phyloP scores from a whole-genome alignment of 1,140 invertebrate species.

The Tachypleus tridentatus region DNA sequence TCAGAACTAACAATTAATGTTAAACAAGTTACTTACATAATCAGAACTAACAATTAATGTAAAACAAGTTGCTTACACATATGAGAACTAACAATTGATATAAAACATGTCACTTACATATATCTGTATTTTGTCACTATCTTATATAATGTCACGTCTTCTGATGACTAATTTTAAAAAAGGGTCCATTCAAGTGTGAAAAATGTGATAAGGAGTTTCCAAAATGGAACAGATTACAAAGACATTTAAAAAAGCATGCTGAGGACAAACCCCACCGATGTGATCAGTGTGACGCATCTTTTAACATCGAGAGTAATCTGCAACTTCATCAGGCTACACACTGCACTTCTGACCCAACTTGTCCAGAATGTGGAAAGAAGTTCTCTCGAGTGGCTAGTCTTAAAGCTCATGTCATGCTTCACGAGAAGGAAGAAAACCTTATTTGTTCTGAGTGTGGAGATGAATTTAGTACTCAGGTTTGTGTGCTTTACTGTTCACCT shows the following conservation, averaged over 20 bases:
- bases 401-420: slow-evolving; percentile 54
- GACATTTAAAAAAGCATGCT: slow-evolving; percentile 43
- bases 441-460: slow-evolving; percentile 55
- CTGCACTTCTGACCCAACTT: slow-evolving; percentile 39
- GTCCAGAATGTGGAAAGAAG: slow-evolving; percentile 50
- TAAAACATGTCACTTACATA: too few relatives aligned
- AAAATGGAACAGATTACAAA: slow-evolving; percentile 40
- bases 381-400: slow-evolving; percentile 54
- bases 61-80: too few relatives aligned
- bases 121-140: too few relatives aligned
- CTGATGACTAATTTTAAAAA: too few relatives aligned
- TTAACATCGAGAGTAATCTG: slow-evolving; percentile 50
- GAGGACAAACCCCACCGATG: slow-evolving; percentile 51
- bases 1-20: too few relatives aligned
- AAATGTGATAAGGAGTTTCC: slow-evolving; percentile 43
- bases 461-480: slow-evolving; percentile 50
- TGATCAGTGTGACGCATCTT: slow-evolving; percentile 45
- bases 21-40: too few relatives aligned
- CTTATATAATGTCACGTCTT: too few relatives aligned
- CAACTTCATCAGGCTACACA: slow-evolving; percentile 49
- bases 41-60: too few relatives aligned
- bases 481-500: slow-evolving; percentile 12
- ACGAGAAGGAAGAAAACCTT: slow-evolving; percentile 53
- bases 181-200: slow-evolving; percentile 41
- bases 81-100: too few relatives aligned